Evolutionary conservation across 92 coral and sea anemone genomes (phyloP), one percentile per base, ranked within the genome.

Genomic region (Heteractis magnifica): DNA sequence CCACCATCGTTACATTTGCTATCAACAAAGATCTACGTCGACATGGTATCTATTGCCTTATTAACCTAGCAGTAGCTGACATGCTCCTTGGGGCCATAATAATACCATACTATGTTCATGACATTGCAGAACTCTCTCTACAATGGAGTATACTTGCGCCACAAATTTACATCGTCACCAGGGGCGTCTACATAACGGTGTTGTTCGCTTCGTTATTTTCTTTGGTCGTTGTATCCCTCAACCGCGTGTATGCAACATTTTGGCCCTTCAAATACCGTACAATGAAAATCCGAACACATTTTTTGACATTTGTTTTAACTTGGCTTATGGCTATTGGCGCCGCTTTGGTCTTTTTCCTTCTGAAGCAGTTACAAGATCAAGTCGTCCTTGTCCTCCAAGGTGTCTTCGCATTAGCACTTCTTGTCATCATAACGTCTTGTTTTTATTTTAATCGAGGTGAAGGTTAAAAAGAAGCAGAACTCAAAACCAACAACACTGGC

Each of bases 241-340:
- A 73, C 10, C 86, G 86, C 13, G 58, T 82, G 6, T 82, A 62
- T 18, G 86, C 86, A 10, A 82, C 80, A 55, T 75, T 48, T 58
- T 51, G 8, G 18, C 86, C 86, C 56, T 82, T 73, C 76, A 62
- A 56, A 5, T 62, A 82, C 52, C 79, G 86, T 7, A 77, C 80
- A 20, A 44, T n/a, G 72, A 51, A 73, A 53, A 19, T n/a, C 13
- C 56, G 71, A 51, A 49, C 48, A 13, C 80, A 70, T 73, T 51
- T 68, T 2, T 16, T 12, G 4, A 62, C 56, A 18, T 73, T 82
- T 19, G 59, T 72, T 5, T 2, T 62, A 5, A 77, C 86, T 51
- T 82, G 86, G 86, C 8, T 49, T 49, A 14, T 74, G 8, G 79
- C 86, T 21, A 48, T 55, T 10, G 74, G 77, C 41, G 58, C 84